A percentile compares a stretch with the other conserved stretches of the same genome.
phyloP scores from a whole-genome alignment of 64 coral and sea anemone genomes.

The Hydrozoanthus tunicans region DNA sequence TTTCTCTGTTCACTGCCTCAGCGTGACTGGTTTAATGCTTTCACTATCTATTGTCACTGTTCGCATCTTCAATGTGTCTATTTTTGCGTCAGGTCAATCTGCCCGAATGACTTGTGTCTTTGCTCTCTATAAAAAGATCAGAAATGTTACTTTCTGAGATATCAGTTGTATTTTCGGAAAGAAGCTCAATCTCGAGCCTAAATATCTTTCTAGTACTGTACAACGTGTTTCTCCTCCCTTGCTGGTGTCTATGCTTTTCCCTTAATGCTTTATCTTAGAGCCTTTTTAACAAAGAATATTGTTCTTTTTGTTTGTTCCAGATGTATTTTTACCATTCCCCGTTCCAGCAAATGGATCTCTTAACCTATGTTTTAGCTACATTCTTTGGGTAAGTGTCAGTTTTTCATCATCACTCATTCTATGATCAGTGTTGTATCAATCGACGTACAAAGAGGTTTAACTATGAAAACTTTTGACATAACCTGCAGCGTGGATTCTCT shows the following conservation, averaged over 20 bases:
- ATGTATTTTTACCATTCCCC: conserved; percentile 12
- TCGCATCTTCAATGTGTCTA: no score
- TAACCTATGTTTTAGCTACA: conserved; percentile 43
- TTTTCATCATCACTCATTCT: neutral
- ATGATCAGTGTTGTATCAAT: neutral
- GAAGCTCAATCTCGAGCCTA: no score
- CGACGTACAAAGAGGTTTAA: neutral
- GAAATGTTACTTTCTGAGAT: no score
- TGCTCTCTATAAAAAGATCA: no score
- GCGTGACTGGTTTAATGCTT: no score
- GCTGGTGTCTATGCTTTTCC: neutral
- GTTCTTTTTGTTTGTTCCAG: conserved; percentile 3
- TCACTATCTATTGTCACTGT: no score
- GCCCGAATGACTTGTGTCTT: no score
- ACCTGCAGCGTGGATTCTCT: neutral
- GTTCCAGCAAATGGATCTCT: conserved; percentile 42
- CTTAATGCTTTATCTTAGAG: neutral
- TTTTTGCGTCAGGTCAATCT: no score
- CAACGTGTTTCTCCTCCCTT: no score
- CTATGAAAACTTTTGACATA: no score
- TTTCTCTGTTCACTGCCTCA: no score
- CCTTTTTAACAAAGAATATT: neutral
- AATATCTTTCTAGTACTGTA: neutral
- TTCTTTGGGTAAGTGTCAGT: conserved; percentile 48
- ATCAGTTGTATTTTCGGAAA: no score